Percentiles rank a stretch among this genome's conserved stretches.
These are phyloP conservation scores for Hylyphantes graminicola DNA, from an alignment of 1,140 invertebrate genomes.

Conservation along the genomic window DNA sequence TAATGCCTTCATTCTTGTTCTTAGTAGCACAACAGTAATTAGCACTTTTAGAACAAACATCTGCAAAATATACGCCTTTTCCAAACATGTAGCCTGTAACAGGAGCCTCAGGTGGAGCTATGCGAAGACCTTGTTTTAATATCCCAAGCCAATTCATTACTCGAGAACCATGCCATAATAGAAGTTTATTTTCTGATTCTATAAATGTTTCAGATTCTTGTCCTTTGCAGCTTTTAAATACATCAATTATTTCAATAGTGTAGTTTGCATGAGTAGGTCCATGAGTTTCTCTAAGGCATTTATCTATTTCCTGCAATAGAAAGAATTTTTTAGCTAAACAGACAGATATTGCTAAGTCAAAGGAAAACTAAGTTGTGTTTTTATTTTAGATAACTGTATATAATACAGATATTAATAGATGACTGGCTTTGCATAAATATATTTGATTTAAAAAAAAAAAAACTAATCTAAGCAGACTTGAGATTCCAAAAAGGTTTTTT, in stretches of 20 bases:
- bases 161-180: slow-evolving; percentile 75
- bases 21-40: slow-evolving; percentile 73
- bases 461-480: no score
- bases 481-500: no score
- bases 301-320: slow-evolving; percentile 67
- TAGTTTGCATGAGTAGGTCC: slow-evolving; percentile 69
- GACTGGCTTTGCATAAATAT: no score
- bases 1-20: slow-evolving; percentile 69
- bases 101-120: slow-evolving; percentile 73
- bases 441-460: no score
- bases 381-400: no score
- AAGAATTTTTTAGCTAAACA: slow-evolving; percentile 3
- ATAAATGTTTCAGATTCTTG: slow-evolving; percentile 64
- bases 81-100: slow-evolving; percentile 74
- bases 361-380: no score
- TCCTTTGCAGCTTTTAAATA: slow-evolving; percentile 64
- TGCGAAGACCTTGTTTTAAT: slow-evolving; percentile 73
- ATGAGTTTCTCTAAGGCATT: slow-evolving; percentile 69
- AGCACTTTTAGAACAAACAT: slow-evolving; percentile 75
- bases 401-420: no score
- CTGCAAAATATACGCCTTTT: slow-evolving; percentile 74
- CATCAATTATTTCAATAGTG: slow-evolving; percentile 67
- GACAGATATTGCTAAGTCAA: no score
- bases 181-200: slow-evolving; percentile 67
- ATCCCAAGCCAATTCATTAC: slow-evolving; percentile 74